phyloP scores from a whole-genome alignment of 2,113 vertebrate species.

The Sialia sialis region DNA sequence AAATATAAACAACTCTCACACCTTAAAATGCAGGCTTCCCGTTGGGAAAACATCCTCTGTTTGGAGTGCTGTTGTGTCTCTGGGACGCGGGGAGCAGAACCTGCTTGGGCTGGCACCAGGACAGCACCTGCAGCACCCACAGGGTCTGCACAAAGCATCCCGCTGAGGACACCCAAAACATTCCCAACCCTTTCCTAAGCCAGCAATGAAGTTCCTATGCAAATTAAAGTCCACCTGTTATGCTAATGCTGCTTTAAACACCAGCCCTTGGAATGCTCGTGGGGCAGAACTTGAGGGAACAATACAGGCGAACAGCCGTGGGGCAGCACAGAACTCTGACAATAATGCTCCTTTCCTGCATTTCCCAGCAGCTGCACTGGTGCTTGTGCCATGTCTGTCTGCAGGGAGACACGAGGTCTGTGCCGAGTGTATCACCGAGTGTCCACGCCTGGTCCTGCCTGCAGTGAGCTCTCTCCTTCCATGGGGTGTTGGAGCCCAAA shows the following conservation, averaged over 20 bases:
- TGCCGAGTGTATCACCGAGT: constrained; percentile 23
- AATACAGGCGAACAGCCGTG: constrained; percentile 52
- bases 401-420: constrained; percentile 67
- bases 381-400: constrained; percentile 69
- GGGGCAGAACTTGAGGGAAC: constrained; percentile 45
- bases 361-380: constrained; percentile 72
- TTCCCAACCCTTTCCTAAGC: background rate
- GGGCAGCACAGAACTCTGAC: constrained; percentile 52
- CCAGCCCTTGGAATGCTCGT: constrained; percentile 8
- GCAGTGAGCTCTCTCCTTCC: background rate
- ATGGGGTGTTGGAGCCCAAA: background rate
- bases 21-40: constrained; percentile 11
- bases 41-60: background rate
- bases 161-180: background rate
- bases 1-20: constrained; percentile 72
- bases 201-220: background rate
- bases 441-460: constrained; percentile 39
- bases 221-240: background rate
- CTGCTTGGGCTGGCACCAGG: background rate
- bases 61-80: background rate
- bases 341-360: constrained; percentile 78
- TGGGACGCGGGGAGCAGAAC: background rate
- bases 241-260: constrained; percentile 1
- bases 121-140: background rate
- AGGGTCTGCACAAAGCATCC: background rate